These are phyloP conservation scores for Frankliniella intonsa DNA, from an alignment of 2,888 invertebrate species.

Conservation along the genomic window DNA sequence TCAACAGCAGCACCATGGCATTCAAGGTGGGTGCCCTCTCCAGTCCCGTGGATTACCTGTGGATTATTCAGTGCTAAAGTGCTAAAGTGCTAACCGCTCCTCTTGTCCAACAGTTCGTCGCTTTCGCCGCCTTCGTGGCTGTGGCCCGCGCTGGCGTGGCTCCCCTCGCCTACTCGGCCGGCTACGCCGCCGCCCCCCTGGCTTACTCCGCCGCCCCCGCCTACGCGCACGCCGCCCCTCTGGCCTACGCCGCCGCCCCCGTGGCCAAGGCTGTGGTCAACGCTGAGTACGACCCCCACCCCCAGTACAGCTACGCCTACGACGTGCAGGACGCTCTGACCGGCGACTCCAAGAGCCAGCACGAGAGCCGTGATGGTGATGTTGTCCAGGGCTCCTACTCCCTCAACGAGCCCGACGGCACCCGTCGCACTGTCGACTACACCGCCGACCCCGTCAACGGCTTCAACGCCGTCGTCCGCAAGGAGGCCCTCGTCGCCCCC, in stretches of 20 bases:
- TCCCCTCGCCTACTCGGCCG: slow-evolving; percentile 31
- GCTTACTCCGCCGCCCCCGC: slow-evolving; percentile 27
- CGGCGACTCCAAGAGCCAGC: slow-evolving; percentile 54
- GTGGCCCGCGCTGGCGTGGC: slow-evolving; percentile 36
- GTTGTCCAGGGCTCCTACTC: slow-evolving; percentile 55
- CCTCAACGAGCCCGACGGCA: slow-evolving; percentile 38
- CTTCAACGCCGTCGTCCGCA: slow-evolving; percentile 23
- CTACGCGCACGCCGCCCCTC: slow-evolving; percentile 30
- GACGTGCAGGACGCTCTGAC: slow-evolving; percentile 53
- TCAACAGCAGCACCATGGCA: slow-evolving; percentile 11
- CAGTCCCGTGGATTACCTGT: background rate
- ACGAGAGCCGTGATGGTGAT: slow-evolving; percentile 53
- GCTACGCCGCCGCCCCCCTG: slow-evolving; percentile 30
- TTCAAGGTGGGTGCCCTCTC: background rate
- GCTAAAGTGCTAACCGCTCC: background rate
- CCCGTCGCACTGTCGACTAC: slow-evolving; percentile 13
- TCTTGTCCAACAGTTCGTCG: slow-evolving; percentile 35
- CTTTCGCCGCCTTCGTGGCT: slow-evolving; percentile 36
- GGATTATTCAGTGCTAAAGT: background rate
- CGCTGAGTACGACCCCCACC: slow-evolving; percentile 50
- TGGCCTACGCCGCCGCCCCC: slow-evolving; percentile 36
- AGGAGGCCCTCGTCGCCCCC: slow-evolving; percentile 8
- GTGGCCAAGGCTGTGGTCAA: slow-evolving; percentile 39
- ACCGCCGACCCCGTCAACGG: slow-evolving; percentile 21
- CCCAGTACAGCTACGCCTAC: slow-evolving; percentile 55